Base-by-base conservation (phyloP, 1,140 invertebrate genomes). In the Heliothis subflexa region DNA sequence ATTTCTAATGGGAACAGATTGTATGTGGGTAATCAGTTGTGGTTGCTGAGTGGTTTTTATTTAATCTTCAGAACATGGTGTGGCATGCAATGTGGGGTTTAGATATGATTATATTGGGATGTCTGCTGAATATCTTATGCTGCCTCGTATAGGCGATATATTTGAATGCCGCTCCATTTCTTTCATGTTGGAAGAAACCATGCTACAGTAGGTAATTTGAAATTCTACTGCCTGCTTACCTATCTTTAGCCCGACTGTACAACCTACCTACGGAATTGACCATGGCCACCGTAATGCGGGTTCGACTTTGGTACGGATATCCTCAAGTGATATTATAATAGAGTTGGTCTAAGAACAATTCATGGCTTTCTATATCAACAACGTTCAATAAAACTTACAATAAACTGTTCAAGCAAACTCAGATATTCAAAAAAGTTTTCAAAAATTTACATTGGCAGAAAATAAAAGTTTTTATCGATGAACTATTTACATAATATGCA, bases 1-100 rank as follows among this genome's bases (percentile, higher is more conserved):
- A 75, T 75, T 64, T 75, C 59, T 75, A 64, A 75, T 64, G 57
- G 49, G 73, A 62, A 18, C 45, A 33, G 45, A 70, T 33, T 75
- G 21, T 64, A 52, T 12, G 16, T 64, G 52, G 21, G 49, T n/a
- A 64, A 62, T 50, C 73, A 75, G 57, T 75, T 52, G 49, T 64
- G 57, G 57, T 62, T 47, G 57, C 57, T 9, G 52, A 1, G 13
- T 0, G 9, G 11, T 45, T 47, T 66, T 47, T 18, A 13, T 21
- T 47, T 45, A n/a, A 21, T 14, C 28, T 40, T 12, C 5, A 40
- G 2, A 40, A 16, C 33, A 66, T 18, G 47, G 47, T 66, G 18
- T 66, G 28, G 5, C 68, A 40, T 73, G 33, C 3, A 18, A 33
- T 18, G 70, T 18, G 16, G 54, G 10, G 45, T 57, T 57, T 66